phyloP scores from a whole-genome alignment of 2,113 vertebrate species.

The Aspidoscelis tigris region DNA sequence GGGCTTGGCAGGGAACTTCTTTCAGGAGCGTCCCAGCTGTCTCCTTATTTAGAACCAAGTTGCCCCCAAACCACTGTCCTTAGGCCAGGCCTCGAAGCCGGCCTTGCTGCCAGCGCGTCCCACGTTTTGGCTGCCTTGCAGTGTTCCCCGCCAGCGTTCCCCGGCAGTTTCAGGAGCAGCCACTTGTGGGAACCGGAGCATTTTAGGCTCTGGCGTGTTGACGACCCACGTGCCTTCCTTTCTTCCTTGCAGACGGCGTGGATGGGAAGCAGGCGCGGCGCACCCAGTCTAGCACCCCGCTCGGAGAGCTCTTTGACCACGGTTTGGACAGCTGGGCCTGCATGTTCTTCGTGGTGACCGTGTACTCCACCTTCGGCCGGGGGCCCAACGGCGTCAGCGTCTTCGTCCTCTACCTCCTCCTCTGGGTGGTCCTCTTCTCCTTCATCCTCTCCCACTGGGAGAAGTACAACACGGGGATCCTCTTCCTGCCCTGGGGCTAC shows the following conservation, averaged over 20 bases:
- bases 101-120: too few relatives aligned
- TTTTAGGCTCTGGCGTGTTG: neutral
- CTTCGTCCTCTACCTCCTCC: slow-evolving; percentile 88
- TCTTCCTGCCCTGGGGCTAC: slow-evolving; percentile 98
- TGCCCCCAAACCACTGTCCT: too few relatives aligned
- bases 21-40: too few relatives aligned
- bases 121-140: too few relatives aligned
- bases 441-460: slow-evolving; percentile 99
- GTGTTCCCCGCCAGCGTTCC: too few relatives aligned
- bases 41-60: too few relatives aligned
- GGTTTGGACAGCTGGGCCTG: slow-evolving; percentile 98
- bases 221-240: neutral
- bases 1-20: too few relatives aligned
- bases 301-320: slow-evolving; percentile 98
- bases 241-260: slow-evolving; percentile 84
- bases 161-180: too few relatives aligned
- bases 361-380: slow-evolving; percentile 97
- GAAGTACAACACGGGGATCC: slow-evolving; percentile 97
- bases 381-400: slow-evolving; percentile 89
- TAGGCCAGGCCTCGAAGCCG: too few relatives aligned
- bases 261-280: slow-evolving; percentile 97
- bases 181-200: neutral
- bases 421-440: slow-evolving; percentile 98
- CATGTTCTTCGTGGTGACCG: slow-evolving; percentile 94
- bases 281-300: slow-evolving; percentile 94